Percentiles rank a stretch among this genome's conserved stretches.
Conservation (phyloP, 2,113 vertebrate genomes). For the Nestor notabilis region DNA sequence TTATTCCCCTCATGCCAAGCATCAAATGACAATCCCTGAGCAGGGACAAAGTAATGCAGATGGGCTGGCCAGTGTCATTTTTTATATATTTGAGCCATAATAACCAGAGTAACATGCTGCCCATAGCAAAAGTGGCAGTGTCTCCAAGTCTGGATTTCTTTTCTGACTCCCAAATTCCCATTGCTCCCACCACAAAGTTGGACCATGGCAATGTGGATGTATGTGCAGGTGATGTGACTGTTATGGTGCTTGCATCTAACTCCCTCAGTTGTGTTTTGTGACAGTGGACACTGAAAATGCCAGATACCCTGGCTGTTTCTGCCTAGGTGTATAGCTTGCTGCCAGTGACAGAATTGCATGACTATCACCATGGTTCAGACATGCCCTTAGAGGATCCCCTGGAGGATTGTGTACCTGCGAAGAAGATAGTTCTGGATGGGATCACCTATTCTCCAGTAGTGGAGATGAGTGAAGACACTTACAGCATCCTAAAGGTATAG, state of each 20-base stretch:
- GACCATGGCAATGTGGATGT: not conserved
- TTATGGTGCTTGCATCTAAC: not conserved
- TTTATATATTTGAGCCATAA: not conserved
- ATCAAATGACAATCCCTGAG: not conserved
- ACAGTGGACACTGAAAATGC: not conserved
- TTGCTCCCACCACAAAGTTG: not conserved
- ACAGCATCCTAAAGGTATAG: slow-evolving; percentile 56
- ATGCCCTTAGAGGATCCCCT: not conserved
- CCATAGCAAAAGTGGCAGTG: not conserved
- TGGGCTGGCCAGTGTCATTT: not conserved
- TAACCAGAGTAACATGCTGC: not conserved
- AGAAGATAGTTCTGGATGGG: slow-evolving; percentile 38
- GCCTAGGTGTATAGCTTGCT: slow-evolving; percentile 71
- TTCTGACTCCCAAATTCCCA: not conserved
- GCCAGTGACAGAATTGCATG: slow-evolving; percentile 47
- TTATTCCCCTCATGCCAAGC: not conserved
- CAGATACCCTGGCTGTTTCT: not conserved
- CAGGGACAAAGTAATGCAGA: not conserved
- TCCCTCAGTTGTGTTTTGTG: not conserved
- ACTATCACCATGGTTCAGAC: not conserved
- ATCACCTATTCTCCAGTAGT: slow-evolving; percentile 48
- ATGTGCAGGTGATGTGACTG: not conserved
- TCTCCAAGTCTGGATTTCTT: not conserved
- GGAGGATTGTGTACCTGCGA: not conserved
- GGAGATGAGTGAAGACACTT: not conserved